Conservation (phyloP, 2,113 vertebrate genomes). For the Origma solitaria region DNA sequence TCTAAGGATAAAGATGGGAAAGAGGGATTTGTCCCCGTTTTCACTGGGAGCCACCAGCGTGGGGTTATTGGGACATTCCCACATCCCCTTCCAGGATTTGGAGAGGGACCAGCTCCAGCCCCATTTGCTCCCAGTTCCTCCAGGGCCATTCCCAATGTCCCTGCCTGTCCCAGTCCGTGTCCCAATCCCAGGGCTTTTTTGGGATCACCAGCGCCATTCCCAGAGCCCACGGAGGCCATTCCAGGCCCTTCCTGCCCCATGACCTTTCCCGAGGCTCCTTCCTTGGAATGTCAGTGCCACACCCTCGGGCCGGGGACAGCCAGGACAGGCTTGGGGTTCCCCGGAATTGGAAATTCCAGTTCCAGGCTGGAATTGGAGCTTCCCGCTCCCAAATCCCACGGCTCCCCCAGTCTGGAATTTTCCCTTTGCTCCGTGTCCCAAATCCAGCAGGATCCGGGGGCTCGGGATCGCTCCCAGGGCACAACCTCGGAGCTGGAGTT, state of each 20-base stretch:
- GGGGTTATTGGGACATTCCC: not conserved
- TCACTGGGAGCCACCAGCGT: too few species aligned
- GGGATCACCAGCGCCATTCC: not conserved
- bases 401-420: not conserved
- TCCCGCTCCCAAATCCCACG: not conserved
- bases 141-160: accelerated
- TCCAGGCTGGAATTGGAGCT: not conserved
- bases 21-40: not conserved
- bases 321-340: too few species aligned
- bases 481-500: not conserved
- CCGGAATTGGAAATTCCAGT: too few species aligned
- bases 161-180: accelerated
- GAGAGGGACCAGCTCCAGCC: not conserved
- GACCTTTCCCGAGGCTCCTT: not conserved
- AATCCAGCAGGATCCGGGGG: not conserved
- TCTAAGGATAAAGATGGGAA: accelerated
- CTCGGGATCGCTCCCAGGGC: not conserved
- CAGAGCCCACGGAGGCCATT: not conserved
- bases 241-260: not conserved
- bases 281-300: not conserved
- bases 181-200: not conserved
- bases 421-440: not conserved
- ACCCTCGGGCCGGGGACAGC: not conserved
- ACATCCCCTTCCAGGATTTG: accelerated
- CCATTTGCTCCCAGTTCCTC: not conserved